Conservation (phyloP, 2,113 vertebrate genomes). For the Malurus melanocephalus region DNA sequence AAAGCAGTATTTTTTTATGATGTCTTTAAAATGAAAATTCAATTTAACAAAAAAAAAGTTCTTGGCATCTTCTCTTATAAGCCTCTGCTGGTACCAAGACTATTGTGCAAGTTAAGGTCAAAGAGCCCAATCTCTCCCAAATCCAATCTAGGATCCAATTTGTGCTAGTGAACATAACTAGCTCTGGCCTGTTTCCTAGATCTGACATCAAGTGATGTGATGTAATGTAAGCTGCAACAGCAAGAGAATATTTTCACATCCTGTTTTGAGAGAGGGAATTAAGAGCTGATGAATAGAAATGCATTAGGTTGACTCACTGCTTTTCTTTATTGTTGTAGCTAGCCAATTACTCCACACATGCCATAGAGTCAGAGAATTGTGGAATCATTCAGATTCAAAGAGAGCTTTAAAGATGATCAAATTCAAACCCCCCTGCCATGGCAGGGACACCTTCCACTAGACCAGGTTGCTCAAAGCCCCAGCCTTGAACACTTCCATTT, state of each 20-base stretch:
- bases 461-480: not conserved
- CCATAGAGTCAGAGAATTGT: not conserved
- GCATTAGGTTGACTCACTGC: not conserved
- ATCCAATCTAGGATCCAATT: not conserved
- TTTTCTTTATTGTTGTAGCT: not conserved
- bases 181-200: not conserved
- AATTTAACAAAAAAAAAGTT: not conserved
- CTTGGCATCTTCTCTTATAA: not conserved
- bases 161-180: not conserved
- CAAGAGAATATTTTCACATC: not conserved
- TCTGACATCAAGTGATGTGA: not conserved
- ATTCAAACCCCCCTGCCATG: fast-evolving
- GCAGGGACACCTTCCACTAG: not conserved
- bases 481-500: not conserved
- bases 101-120: not conserved
- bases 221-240: not conserved
- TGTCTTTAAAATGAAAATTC: not conserved
- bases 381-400: not conserved
- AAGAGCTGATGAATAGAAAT: not conserved
- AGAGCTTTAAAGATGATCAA: not conserved
- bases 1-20: not conserved
- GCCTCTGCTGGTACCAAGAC: not conserved
- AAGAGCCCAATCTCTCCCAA: not conserved
- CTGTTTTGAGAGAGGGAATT: not conserved
- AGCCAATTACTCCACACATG: not conserved